Conservation (phyloP, 2,113 vertebrate species). For the Orientallactaga bullata region DNA sequence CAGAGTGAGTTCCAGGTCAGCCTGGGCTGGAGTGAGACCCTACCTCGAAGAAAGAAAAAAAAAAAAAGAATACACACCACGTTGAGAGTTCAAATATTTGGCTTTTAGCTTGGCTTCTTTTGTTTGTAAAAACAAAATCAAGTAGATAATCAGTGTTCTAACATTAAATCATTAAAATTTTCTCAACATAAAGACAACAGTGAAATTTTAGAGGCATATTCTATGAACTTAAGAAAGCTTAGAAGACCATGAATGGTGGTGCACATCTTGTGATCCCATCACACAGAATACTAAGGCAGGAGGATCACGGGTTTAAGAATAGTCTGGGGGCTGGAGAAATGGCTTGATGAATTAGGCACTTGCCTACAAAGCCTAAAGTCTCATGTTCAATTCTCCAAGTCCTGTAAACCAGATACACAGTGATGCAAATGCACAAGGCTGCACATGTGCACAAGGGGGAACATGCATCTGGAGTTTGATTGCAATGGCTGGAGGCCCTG, state of each 20-base stretch:
- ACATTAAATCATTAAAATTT: conserved; percentile 58
- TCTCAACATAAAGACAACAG: not conserved
- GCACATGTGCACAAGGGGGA: too few relatives aligned
- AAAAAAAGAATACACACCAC: not conserved
- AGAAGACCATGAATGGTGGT: not conserved
- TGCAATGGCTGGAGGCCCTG: too few relatives aligned
- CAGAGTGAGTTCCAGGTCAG: too few relatives aligned
- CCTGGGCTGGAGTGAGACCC: too few relatives aligned
- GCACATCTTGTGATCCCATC: not conserved
- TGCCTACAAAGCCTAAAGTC: too few relatives aligned
- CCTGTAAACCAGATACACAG: too few relatives aligned
- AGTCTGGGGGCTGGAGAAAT: too few relatives aligned
- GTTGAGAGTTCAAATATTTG: conserved; percentile 18
- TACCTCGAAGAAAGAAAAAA: too few relatives aligned
- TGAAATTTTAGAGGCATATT: conserved; percentile 19
- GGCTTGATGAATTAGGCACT: too few relatives aligned
- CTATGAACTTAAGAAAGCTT: conserved; percentile 49
- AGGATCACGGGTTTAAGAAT: not conserved
- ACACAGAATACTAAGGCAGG: not conserved
- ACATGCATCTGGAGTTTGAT: too few relatives aligned
- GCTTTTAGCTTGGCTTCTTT: conserved; percentile 19
- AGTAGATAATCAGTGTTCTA: conserved; percentile 32
- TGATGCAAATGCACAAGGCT: too few relatives aligned
- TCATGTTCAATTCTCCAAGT: too few relatives aligned
- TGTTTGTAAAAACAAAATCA: not conserved